phyloP scores from a whole-genome alignment of 2,888 invertebrate genomes.

The Empis stercorea region DNA sequence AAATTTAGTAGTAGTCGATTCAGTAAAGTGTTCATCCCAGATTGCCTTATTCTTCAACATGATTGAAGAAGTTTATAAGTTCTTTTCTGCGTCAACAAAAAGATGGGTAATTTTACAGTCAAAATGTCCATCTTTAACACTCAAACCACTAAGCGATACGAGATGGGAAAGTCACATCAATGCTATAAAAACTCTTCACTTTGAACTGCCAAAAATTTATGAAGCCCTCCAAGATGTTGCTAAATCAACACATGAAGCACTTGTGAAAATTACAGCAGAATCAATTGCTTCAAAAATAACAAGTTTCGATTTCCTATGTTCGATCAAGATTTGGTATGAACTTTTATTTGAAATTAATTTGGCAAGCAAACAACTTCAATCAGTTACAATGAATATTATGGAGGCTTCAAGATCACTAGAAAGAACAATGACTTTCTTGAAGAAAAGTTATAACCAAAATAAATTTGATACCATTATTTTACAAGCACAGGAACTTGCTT shows the following conservation, averaged over 20 bases:
- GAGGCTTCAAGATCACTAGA: background rate
- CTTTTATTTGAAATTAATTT: background rate
- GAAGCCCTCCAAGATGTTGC: background rate
- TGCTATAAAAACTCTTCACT: background rate
- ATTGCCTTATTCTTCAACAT: conserved; percentile 15
- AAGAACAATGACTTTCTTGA: background rate
- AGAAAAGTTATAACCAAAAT: background rate
- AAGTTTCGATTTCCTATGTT: no score
- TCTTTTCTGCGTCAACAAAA: conserved; percentile 18
- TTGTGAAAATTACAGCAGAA: background rate
- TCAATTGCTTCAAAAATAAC: no score
- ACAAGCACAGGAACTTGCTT: background rate
- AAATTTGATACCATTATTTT: background rate
- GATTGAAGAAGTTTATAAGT: conserved; percentile 17
- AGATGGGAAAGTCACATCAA: conserved; percentile 8
- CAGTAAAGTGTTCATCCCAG: conserved; percentile 14
- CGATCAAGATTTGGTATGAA: background rate
- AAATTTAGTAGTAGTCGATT: conserved; percentile 18
- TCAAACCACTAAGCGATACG: conserved; percentile 3
- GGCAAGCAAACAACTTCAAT: background rate
- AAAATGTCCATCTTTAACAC: background rate
- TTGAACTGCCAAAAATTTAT: background rate
- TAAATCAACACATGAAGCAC: background rate
- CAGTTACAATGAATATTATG: background rate
- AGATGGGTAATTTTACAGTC: conserved; percentile 8